Evolutionary conservation across 2,888 invertebrate genomes (phyloP).

Genomic region (Eugnorisma glareosa): DNA sequence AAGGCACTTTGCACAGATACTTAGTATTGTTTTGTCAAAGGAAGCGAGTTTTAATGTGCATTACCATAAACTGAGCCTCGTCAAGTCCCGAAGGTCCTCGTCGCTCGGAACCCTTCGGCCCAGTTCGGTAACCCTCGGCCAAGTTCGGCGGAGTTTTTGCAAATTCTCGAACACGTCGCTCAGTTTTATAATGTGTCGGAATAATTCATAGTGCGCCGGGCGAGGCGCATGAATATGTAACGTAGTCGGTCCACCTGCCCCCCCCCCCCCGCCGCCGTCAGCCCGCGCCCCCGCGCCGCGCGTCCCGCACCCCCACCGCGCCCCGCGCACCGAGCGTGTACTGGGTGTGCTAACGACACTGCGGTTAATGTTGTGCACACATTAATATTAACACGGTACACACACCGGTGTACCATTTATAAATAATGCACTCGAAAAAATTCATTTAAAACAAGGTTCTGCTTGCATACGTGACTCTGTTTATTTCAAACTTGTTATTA

Average conservation of each 20-base stretch:
- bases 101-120: constrained; percentile 11
- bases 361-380: constrained; percentile 63
- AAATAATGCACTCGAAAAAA: constrained; percentile 46
- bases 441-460: constrained; percentile 35
- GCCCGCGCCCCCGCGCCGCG: not conserved
- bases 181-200: constrained; percentile 73
- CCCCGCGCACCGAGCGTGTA: constrained; percentile 20
- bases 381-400: constrained; percentile 57
- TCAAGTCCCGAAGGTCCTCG: constrained; percentile 15
- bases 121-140: constrained; percentile 41
- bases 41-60: constrained; percentile 40
- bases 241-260: constrained; percentile 59
- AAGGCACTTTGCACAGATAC: not conserved
- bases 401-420: constrained; percentile 40
- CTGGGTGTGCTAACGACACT: constrained; percentile 59
- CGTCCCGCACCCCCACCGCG: not conserved
- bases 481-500: constrained; percentile 4
- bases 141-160: constrained; percentile 56
- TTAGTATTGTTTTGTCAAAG: constrained; percentile 22
- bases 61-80: constrained; percentile 45
- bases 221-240: constrained; percentile 71
- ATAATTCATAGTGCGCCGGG: constrained; percentile 75
- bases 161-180: constrained; percentile 66
- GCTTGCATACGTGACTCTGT: constrained; percentile 3
- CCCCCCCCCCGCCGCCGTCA: not conserved